A percentile compares a stretch with the other conserved stretches of the same genome.
Conservation (phyloP, 2,113 vertebrate genomes). For the Plotosus lineatus region DNA sequence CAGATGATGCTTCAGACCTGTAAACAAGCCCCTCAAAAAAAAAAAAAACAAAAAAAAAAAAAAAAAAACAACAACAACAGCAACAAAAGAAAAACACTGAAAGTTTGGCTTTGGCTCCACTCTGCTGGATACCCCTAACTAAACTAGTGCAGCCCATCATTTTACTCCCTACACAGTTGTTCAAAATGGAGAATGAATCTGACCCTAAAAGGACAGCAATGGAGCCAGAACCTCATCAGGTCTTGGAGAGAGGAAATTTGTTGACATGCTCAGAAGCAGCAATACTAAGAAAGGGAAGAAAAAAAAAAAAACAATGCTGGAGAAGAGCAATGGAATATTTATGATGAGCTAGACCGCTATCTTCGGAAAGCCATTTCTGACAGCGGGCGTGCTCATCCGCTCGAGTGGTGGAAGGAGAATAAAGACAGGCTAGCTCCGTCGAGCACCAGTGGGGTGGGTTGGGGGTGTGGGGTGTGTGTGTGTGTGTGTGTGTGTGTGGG, state of each 20-base stretch:
- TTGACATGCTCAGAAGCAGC: background rate
- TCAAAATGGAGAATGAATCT: too few species aligned
- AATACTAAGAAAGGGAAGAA: background rate
- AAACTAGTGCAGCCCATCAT: background rate
- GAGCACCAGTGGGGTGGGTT: background rate
- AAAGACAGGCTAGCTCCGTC: background rate
- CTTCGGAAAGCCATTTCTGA: background rate
- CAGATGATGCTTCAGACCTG: background rate
- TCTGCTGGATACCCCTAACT: background rate
- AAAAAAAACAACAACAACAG: background rate
- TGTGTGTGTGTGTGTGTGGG: too few species aligned
- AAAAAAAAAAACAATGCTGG: too few species aligned
- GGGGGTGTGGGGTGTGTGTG: too few species aligned
- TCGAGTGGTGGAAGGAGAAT: background rate
- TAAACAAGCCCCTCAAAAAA: background rate
- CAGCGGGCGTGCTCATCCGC: background rate
- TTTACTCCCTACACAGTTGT: background rate
- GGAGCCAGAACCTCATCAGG: background rate
- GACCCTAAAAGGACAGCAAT: background rate
- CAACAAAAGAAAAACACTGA: background rate
- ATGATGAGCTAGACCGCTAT: constrained; percentile 4
- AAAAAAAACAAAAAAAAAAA: background rate
- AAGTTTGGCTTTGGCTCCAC: background rate
- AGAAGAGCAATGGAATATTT: constrained; percentile 18
- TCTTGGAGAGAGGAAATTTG: background rate